Evolutionary conservation across 2,888 invertebrate species (phyloP), one percentile per base, ranked within the genome.

Genomic region (Ectemnius cavifrons): DNA sequence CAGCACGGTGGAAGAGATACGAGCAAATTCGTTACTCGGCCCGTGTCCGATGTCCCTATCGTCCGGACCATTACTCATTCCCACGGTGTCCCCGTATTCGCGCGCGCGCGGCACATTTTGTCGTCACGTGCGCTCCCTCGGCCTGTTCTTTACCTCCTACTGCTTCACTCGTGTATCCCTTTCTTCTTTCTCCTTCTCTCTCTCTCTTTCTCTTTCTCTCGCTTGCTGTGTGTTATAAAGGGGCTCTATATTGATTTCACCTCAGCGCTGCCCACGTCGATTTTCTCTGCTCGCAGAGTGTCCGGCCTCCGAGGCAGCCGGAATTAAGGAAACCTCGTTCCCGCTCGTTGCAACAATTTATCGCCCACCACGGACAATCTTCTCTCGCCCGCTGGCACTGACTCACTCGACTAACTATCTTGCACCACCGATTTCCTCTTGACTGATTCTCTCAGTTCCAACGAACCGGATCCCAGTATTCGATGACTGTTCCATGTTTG

Each of bases 1-100:
- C 27, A 28, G 28, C 67, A 27, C 62, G 65, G 58, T 49, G 62
- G 49, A 71, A 75, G 64, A 81, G 71, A 77, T 82, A 77, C 79
- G 75, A 82, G 75, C 64, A 77, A 82, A 81, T 79, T 81, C 75
- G 77, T 81, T 79, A 77, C 75, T 63, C 61, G 46, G 60, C 60
- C 61, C 58, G 67, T 67, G 71, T 68, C 58, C 72, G 63, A 77
- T 69, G 71, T 79, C 68, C 66, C 70, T 77, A 75, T 81, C 81
- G 74, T 45, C 67, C 73, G 63, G 68, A 61, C 73, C 76, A 75
- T 80, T 77, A 77, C 47, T 80, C 75, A 79, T 79, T 73, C 67
- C 67, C 63, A 52, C 67, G 52, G 63, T 73, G 76, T 67, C 66
- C 71, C 68, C 60, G 67, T 75, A 70, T 72, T 70, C 68, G 13